These are phyloP conservation scores for Xanthorhoe designata DNA, from an alignment of 2,888 invertebrate species.

Conservation along the genomic window DNA sequence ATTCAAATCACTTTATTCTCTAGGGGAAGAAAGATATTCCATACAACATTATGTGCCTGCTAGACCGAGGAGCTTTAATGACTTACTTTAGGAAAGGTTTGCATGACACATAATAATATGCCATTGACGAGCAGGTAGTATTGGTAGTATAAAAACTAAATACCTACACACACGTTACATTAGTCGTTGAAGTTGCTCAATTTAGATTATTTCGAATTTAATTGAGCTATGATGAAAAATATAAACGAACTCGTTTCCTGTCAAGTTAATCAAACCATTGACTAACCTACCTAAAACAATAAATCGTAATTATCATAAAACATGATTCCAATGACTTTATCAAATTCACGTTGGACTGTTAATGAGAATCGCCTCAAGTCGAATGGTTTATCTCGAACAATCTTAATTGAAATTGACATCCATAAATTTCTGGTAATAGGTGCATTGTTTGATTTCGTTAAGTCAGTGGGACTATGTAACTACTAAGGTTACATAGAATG, in stretches of 20 bases:
- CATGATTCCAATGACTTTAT: constrained; percentile 31
- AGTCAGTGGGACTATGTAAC: neutral
- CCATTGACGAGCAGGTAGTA: no score
- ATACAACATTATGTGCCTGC: no score
- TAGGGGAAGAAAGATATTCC: no score
- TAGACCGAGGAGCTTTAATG: no score
- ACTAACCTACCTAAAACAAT: constrained; percentile 26
- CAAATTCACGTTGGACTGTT: constrained; percentile 23
- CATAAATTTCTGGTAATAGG: constrained; percentile 42
- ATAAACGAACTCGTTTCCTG: constrained; percentile 10
- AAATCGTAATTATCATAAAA: constrained; percentile 29
- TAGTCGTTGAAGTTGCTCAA: no score
- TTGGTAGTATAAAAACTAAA: no score
- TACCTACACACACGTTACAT: no score
- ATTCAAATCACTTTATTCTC: no score
- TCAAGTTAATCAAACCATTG: constrained; percentile 19
- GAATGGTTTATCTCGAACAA: constrained; percentile 34
- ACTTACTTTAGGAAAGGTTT: no score
- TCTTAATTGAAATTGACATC: constrained; percentile 44
- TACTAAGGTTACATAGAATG: neutral
- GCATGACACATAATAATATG: no score
- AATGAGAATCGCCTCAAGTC: constrained; percentile 32
- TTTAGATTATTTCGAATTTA: neutral
- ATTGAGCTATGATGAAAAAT: neutral
- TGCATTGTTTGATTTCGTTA: constrained; percentile 55